phyloP scores from a whole-genome alignment of 2,113 vertebrate species.

The Esox niger region DNA sequence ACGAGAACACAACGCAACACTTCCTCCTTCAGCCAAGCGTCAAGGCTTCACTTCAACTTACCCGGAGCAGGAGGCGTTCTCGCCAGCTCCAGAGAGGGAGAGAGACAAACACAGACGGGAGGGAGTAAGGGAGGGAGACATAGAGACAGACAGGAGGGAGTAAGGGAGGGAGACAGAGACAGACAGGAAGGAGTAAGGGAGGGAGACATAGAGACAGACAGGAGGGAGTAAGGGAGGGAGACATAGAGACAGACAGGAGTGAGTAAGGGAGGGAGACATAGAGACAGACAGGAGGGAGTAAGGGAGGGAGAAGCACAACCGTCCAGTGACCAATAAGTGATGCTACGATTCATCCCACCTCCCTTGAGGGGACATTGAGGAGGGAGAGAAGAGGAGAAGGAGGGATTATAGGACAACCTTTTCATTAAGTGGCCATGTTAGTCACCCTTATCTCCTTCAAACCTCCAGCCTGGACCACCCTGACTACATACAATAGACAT shows the following conservation, averaged over 20 bases:
- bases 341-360: too few species aligned
- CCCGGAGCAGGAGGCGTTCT: neutral
- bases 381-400: neutral
- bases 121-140: too few species aligned
- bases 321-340: too few species aligned
- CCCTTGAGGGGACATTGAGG: conserved; percentile 21
- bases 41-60: neutral
- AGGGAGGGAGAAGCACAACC: too few species aligned
- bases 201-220: too few species aligned
- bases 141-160: too few species aligned
- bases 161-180: too few species aligned
- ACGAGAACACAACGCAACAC: neutral
- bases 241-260: too few species aligned
- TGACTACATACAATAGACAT: neutral
- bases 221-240: too few species aligned
- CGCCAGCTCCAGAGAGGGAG: neutral
- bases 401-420: conserved; percentile 26
- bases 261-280: too few species aligned
- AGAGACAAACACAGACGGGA: too few species aligned
- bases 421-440: conserved; percentile 37
- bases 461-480: neutral
- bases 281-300: neutral
- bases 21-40: conserved; percentile 5
- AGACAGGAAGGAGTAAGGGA: neutral
- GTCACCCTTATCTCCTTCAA: conserved; percentile 8